Base-by-base conservation (phyloP, 2,888 invertebrate genomes). In the Ramazzottius varieornatus region DNA sequence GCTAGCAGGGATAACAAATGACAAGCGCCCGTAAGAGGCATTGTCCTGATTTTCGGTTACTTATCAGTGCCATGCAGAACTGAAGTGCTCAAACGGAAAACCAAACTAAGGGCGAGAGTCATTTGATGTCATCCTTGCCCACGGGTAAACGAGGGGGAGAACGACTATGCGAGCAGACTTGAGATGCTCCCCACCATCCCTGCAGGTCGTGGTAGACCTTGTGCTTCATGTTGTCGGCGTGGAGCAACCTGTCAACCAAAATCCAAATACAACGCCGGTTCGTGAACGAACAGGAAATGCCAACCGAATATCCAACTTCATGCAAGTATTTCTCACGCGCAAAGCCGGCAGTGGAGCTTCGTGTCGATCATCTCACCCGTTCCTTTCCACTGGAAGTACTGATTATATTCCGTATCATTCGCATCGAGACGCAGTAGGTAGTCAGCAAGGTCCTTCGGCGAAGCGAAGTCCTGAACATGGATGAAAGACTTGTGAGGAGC, bases 311-410 rank as follows among this genome's bases (percentile, higher is more conserved):
- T 13, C 8, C 40, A n/a, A n/a, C n/a, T n/a, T n/a, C n/a, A n/a
- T n/a, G n/a, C n/a, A n/a, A n/a, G n/a, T n/a, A n/a, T n/a, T n/a
- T 13, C 40, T 13, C 24, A 54, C 54, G 87, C 84, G 76, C 91
- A 91, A 67, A 91, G 80, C 46, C 90, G 83, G 75, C 90, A 92
- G 83, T 89, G 89, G 78, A 89, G 91, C 75, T 84, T 89, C 32
- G 94, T 94, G 77, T 96, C 92, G 72, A 94, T 87, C 74, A 94
- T 91, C 75, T 90, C 87, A 1, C 94, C 94, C 0, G 89, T 90
- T 64, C 88, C 88, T 79, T 89, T 85, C 90, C 90, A 91, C 71
- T 82, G 83, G 76, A 93, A 93, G 76, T 94, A 94, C 33, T 89
- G 86, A 77, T 94, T 93, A 77, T 93, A 94, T 1, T 89, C 80